Evolutionary conservation across 2,888 invertebrate genomes (phyloP), one percentile per base, ranked within the genome.

Genomic region (Polydrusus tereticollis): DNA sequence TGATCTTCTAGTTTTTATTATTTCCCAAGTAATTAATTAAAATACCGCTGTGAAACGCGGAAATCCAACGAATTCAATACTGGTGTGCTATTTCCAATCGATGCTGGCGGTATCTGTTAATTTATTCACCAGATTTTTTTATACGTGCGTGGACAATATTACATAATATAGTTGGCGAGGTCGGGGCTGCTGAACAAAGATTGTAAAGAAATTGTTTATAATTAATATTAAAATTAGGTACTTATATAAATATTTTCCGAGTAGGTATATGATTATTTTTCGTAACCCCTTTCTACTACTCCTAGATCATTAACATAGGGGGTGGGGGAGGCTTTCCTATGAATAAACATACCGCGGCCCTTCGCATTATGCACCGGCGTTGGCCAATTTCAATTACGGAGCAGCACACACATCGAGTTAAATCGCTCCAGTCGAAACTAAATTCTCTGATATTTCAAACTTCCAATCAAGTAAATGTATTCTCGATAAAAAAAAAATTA

Each of bases 341-440:
- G 83, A 83, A 84, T 84, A 84, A 83, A 84, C 84, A 84, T 84
- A 82, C 82, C 83, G 82, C 81, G 71, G 82, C 83, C 83, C 83
- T 83, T 82, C 83, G 81, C 82, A 83, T 84, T 84, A 84, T 84
- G 84, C 84, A 84, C 79, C 82, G 83, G 83, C 84, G 83, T 83
- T 83, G 84, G 82, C 83, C 84, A 83, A 85, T 84, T n/a, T 84
- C 84, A 84, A 85, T 85, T 85, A 85, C 83, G 41, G 7, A 43
- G 82, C 81, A 81, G 81, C 81, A 82, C 81, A 82, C 82, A 83
- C 36, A 58, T 16, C 12, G n/a, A n/a, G n/a, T n/a, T n/a, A n/a
- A n/a, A n/a, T 23, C 23, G 33, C 26, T 57, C 33, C 6, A 10
- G 20, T 29, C 21, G 23, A n/a, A 23, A 50, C 23, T 23, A 3